These are phyloP conservation scores for Pemphredon lugubris DNA, from an alignment of 2,888 invertebrate species.

Conservation along the genomic window DNA sequence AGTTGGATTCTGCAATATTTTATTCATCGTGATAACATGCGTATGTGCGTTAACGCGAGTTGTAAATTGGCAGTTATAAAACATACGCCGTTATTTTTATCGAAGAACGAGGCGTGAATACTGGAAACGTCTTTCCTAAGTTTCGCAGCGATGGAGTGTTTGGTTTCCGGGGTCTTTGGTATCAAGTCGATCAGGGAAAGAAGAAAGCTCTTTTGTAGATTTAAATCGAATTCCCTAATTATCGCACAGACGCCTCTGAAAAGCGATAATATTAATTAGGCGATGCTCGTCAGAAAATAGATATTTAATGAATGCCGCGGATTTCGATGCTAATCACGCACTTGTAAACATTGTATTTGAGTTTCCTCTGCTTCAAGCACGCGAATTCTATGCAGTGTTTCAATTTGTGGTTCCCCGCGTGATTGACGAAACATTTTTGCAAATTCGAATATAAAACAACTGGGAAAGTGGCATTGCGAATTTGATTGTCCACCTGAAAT, in stretches of 20 bases:
- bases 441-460: slow-evolving; percentile 86
- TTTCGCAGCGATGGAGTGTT: slow-evolving; percentile 74
- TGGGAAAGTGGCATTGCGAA: slow-evolving; percentile 87
- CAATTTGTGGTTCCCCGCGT: slow-evolving; percentile 68
- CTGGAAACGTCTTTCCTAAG: slow-evolving; percentile 72
- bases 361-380: slow-evolving; percentile 73
- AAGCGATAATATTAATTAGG: background rate
- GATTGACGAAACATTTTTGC: slow-evolving; percentile 68
- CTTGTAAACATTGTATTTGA: slow-evolving; percentile 72
- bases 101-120: slow-evolving; percentile 60
- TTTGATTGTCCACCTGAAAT: slow-evolving; percentile 89
- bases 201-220: slow-evolving; percentile 75
- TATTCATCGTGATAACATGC: background rate
- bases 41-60: background rate
- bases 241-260: slow-evolving; percentile 71
- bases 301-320: background rate
- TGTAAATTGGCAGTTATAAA: background rate
- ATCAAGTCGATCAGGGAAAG: slow-evolving; percentile 69
- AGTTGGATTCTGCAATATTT: slow-evolving; percentile 46
- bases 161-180: slow-evolving; percentile 69
- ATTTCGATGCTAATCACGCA: slow-evolving; percentile 34
- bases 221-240: slow-evolving; percentile 71
- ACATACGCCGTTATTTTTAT: slow-evolving; percentile 42
- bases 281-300: background rate
- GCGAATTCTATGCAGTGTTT: slow-evolving; percentile 75